A percentile compares a stretch with the other conserved stretches of the same genome.
Conservation (phyloP, 92 coral and sea anemone species). For the Umimayanthus kanabou region DNA sequence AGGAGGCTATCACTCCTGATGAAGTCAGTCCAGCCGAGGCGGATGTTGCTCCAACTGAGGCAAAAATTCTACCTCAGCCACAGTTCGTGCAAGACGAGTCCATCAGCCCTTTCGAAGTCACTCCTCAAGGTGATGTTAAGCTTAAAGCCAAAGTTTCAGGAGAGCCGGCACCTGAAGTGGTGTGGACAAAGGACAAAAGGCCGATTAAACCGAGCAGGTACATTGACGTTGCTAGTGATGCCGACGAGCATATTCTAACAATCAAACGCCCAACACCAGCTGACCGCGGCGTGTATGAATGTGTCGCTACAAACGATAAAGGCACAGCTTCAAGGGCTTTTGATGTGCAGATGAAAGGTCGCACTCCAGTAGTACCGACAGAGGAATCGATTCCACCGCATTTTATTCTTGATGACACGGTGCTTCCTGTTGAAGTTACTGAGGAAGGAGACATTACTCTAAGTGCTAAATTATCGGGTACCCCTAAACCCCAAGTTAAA, state of each 20-base stretch:
- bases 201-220: slow-evolving; percentile 68
- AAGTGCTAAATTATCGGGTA: slow-evolving; percentile 35
- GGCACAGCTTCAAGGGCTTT: slow-evolving; percentile 68
- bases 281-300: slow-evolving; percentile 75
- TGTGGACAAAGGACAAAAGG: slow-evolving; percentile 79
- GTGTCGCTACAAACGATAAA: slow-evolving; percentile 71
- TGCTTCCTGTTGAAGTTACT: slow-evolving; percentile 37
- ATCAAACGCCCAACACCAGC: slow-evolving; percentile 69
- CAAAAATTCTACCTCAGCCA: slow-evolving; percentile 45
- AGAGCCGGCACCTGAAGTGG: slow-evolving; percentile 70
- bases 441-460: slow-evolving; percentile 42
- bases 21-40: slow-evolving; percentile 30
- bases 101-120: slow-evolving; percentile 59
- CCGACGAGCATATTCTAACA: slow-evolving; percentile 62
- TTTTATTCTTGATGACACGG: slow-evolving; percentile 54
- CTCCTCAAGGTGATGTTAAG: slow-evolving; percentile 80
- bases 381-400: slow-evolving; percentile 56
- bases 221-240: slow-evolving; percentile 58
- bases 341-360: slow-evolving; percentile 59
- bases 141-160: slow-evolving; percentile 72
- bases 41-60: slow-evolving; percentile 17
- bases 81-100: slow-evolving; percentile 65
- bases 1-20: slow-evolving; percentile 41
- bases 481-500: slow-evolving; percentile 48
- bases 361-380: slow-evolving; percentile 52